phyloP scores from a whole-genome alignment of 2,113 vertebrate genomes.

The Genyomyrus donnyi region DNA sequence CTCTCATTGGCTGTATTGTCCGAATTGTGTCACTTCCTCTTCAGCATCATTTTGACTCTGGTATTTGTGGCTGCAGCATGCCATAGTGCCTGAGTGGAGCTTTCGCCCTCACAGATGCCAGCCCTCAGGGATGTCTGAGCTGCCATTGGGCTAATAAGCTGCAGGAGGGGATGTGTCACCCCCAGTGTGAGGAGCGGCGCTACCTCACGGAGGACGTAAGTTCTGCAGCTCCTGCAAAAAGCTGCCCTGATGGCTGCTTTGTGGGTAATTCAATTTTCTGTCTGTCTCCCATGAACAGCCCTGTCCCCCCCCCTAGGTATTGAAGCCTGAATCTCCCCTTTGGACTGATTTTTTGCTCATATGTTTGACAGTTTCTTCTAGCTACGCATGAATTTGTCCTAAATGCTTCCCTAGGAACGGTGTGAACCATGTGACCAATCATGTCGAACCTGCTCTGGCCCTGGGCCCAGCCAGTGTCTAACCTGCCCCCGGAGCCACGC shows the following conservation, averaged over 20 bases:
- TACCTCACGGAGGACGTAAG: slow-evolving; percentile 57
- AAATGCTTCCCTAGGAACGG: slow-evolving; percentile 41
- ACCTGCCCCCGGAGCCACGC: slow-evolving; percentile 52
- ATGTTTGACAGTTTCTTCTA: background rate
- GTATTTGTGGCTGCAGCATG: background rate
- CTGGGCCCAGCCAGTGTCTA: slow-evolving; percentile 56
- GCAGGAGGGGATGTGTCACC: slow-evolving; percentile 52
- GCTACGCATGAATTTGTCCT: background rate
- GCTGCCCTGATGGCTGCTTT: background rate
- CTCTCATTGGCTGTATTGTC: background rate
- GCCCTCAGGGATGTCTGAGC: slow-evolving; percentile 52
- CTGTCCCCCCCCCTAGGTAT: background rate
- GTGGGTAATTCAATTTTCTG: background rate
- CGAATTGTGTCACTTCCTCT: background rate
- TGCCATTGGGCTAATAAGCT: slow-evolving; percentile 58
- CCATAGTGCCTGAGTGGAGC: background rate
- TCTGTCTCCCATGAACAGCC: background rate
- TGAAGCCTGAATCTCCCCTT: background rate
- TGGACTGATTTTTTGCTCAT: background rate
- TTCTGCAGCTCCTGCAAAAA: background rate
- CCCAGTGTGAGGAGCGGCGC: slow-evolving; percentile 53
- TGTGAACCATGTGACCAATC: slow-evolving; percentile 60
- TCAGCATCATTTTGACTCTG: background rate
- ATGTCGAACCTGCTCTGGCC: slow-evolving; percentile 57
- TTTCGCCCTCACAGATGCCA: slow-evolving; percentile 47